Conservation (phyloP, 2,797 vertebrate species). For the Myotis myotis region DNA sequence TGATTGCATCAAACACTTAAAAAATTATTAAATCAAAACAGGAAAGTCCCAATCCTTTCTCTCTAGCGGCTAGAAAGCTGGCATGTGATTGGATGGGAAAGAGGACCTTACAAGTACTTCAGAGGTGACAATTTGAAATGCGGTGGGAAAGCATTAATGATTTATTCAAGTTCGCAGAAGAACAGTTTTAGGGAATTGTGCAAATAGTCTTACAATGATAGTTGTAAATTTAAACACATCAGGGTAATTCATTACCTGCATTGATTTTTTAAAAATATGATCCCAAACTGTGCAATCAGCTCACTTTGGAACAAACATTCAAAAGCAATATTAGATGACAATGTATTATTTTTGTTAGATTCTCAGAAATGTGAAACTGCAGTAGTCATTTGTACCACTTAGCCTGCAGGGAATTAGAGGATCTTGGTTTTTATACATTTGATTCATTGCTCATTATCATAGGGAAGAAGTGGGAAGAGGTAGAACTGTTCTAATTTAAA, state of each 20-base stretch:
- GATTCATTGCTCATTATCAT: not conserved
- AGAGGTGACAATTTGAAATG: not conserved
- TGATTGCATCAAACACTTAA: not conserved
- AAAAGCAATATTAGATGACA: not conserved
- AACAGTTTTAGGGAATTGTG: not conserved
- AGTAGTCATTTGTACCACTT: not conserved
- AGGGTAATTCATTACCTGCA: not conserved
- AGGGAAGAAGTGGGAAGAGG: not conserved
- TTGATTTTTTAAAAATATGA: not conserved
- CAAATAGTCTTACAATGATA: not conserved
- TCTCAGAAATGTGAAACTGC: not conserved
- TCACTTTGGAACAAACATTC: not conserved
- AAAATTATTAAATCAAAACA: conserved; percentile 30
- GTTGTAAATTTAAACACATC: not conserved
- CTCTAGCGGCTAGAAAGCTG: not conserved
- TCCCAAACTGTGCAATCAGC: not conserved
- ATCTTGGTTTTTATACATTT: not conserved
- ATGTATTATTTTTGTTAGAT: not conserved
- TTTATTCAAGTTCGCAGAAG: not conserved
- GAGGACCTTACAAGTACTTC: not conserved
- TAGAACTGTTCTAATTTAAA: not conserved
- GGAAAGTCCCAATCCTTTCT: not conserved
- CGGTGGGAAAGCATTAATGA: not conserved
- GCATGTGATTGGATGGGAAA: not conserved
- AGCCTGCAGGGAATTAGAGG: not conserved